Evolutionary conservation across 2,797 vertebrate species (phyloP).

Genomic region (Protonibea diacanthus): DNA sequence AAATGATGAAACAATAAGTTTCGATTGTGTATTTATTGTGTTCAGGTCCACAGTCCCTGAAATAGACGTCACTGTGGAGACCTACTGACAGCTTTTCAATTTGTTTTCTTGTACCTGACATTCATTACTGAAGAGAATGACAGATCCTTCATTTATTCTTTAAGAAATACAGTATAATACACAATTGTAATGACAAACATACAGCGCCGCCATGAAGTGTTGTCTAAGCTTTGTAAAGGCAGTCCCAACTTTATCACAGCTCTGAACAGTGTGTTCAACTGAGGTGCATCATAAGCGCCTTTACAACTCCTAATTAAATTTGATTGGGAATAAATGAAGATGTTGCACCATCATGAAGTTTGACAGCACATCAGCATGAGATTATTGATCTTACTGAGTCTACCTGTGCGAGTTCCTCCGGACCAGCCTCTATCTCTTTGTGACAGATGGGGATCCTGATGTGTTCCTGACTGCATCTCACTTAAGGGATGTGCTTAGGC

Average conservation of each 20-base stretch:
- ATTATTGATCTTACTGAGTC: conserved; percentile 61
- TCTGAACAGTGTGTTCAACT: conserved; percentile 25
- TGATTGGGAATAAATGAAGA: conserved; percentile 56
- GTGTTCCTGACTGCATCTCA: conserved; percentile 68
- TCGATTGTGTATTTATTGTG: not conserved
- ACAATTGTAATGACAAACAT: conserved; percentile 14
- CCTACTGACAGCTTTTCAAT: conserved; percentile 17
- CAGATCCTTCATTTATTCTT: not conserved
- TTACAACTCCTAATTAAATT: conserved; percentile 58
- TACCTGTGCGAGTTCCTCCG: conserved; percentile 56
- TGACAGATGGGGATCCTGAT: conserved; percentile 73
- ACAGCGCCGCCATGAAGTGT: not conserved
- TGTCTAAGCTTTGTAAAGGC: conserved; percentile 4
- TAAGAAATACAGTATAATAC: conserved; percentile 6
- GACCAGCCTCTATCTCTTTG: conserved; percentile 56
- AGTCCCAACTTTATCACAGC: conserved; percentile 6
- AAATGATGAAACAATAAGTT: not conserved
- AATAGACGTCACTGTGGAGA: not conserved
- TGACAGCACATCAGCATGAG: conserved; percentile 39
- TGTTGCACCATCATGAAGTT: conserved; percentile 37
- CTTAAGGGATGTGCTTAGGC: conserved; percentile 60
- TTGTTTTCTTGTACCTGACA: not conserved
- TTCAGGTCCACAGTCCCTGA: not conserved
- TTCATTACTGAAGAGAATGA: not conserved
- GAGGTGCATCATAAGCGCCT: conserved; percentile 26